Conservation (phyloP, 2,113 vertebrate genomes). For the Uria aalge region DNA sequence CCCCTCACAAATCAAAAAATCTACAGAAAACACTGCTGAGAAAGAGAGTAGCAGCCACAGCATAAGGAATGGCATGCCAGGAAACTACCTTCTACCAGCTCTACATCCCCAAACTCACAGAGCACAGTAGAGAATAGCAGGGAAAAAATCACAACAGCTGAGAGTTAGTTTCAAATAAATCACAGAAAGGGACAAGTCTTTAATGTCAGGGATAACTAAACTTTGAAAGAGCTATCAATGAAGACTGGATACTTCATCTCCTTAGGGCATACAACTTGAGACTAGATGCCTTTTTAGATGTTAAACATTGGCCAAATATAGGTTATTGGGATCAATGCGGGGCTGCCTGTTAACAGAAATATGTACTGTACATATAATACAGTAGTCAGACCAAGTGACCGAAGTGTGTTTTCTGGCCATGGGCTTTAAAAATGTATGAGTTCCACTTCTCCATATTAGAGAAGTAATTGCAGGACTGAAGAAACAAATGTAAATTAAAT, state of each 20-base stretch:
- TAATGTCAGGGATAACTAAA: background rate
- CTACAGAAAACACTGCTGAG: background rate
- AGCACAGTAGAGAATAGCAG: background rate
- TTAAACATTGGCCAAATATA: background rate
- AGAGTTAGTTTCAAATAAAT: background rate
- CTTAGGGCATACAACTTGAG: background rate
- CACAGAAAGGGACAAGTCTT: background rate
- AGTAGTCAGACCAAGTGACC: background rate
- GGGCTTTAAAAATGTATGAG: background rate
- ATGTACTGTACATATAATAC: background rate
- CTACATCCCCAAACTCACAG: background rate
- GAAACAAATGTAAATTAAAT: background rate
- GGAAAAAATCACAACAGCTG: background rate
- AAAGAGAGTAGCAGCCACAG: background rate
- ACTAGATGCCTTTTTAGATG: background rate
- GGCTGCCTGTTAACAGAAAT: background rate
- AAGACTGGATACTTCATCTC: background rate
- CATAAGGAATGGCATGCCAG: background rate
- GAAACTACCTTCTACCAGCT: background rate
- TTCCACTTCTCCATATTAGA: background rate
- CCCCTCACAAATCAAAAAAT: background rate
- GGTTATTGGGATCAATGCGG: background rate
- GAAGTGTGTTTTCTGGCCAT: background rate
- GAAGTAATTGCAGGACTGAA: background rate
- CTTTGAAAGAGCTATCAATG: background rate